Conservation (phyloP, 1,140 invertebrate genomes). For the Gryllus bimaculatus region DNA sequence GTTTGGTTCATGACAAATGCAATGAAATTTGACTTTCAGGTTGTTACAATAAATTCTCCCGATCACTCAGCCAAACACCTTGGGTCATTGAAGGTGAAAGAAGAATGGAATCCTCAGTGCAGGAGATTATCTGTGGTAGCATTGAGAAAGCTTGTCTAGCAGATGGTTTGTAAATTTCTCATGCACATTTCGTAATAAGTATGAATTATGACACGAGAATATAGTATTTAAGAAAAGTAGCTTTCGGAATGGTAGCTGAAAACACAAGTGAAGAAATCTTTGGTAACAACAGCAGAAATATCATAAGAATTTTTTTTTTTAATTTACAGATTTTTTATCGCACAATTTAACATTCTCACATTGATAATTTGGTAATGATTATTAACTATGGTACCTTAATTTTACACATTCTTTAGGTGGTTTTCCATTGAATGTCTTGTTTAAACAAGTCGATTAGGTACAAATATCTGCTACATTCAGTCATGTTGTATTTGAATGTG, state of each 20-base stretch:
- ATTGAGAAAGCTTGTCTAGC: slow-evolving; percentile 43
- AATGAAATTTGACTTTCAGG: slow-evolving; percentile 34
- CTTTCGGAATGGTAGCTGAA: not conserved
- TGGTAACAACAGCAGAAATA: not conserved
- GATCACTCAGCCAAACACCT: slow-evolving; percentile 83
- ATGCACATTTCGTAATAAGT: too few species aligned
- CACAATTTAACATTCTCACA: not conserved
- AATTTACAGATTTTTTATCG: slow-evolving; percentile 17
- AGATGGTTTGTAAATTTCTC: slow-evolving; percentile 35
- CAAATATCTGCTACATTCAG: too few species aligned
- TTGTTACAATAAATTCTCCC: slow-evolving; percentile 79
- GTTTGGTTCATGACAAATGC: not conserved
- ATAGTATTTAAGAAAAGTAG: not conserved
- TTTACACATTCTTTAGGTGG: too few species aligned
- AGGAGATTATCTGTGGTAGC: slow-evolving; percentile 72
- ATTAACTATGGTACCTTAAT: too few species aligned
- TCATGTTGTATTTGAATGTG: too few species aligned
- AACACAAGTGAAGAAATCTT: not conserved
- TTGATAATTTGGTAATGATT: too few species aligned
- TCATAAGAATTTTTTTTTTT: slow-evolving; percentile 9
- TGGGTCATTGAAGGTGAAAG: slow-evolving; percentile 80
- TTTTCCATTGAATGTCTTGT: too few species aligned
- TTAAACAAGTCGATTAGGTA: too few species aligned
- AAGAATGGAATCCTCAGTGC: slow-evolving; percentile 75
- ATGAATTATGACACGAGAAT: too few species aligned